A percentile compares a stretch with the other conserved stretches of the same genome.
Conservation (phyloP, 2,113 vertebrate genomes). For the Turdus rufiventris region DNA sequence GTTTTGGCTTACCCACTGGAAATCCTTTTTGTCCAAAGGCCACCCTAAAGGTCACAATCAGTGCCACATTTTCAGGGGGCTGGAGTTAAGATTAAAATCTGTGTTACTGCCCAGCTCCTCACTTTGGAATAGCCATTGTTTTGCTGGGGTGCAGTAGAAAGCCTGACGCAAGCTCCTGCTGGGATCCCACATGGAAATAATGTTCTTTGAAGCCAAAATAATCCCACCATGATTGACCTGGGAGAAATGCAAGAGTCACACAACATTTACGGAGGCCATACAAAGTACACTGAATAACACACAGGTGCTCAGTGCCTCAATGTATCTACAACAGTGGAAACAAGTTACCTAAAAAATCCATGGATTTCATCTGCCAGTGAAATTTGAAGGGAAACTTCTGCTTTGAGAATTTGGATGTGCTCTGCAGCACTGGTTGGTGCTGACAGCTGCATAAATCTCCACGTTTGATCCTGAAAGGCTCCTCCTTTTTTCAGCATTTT, state of each 20-base stretch:
- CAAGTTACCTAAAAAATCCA: neutral
- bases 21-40: neutral
- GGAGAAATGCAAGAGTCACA: neutral
- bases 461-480: neutral
- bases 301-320: rapidly evolving
- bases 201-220: neutral
- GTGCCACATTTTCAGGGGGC: neutral
- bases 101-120: neutral
- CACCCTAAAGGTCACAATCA: neutral
- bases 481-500: neutral
- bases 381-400: neutral
- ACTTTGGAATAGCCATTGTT: no score
- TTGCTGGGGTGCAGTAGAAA: neutral
- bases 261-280: no score
- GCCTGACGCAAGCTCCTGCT: neutral
- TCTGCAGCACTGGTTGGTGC: neutral
- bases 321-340: rapidly evolving
- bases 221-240: rapidly evolving
- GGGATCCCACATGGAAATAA: neutral
- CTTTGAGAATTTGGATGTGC: neutral
- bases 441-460: neutral
- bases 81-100: neutral
- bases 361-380: neutral
- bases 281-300: neutral
- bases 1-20: neutral